phyloP scores from a whole-genome alignment of 2,888 invertebrate species.

The Rhogogaster chlorosoma region DNA sequence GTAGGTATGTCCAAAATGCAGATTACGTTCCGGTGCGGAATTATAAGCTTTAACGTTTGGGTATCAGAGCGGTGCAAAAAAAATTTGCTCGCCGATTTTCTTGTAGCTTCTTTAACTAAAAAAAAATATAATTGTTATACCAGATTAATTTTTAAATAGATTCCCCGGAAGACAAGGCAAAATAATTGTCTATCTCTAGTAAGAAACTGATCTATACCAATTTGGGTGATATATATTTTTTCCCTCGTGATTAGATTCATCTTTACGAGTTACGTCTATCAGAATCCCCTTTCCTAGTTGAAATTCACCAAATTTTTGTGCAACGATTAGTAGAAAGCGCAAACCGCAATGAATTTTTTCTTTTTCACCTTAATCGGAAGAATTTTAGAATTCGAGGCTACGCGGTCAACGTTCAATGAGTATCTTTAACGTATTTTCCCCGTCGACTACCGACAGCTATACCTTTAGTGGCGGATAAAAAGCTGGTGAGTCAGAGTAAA shows the following conservation, averaged over 20 bases:
- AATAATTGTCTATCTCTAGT: background rate
- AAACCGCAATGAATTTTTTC: conserved; percentile 1
- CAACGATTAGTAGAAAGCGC: background rate
- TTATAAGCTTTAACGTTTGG: background rate
- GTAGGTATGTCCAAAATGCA: background rate
- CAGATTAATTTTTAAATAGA: background rate
- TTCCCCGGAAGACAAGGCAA: background rate
- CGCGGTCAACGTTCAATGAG: conserved; percentile 32
- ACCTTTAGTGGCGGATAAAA: background rate
- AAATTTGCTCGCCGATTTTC: background rate
- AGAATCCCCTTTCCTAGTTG: background rate
- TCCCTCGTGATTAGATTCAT: background rate
- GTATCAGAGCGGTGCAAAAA: background rate
- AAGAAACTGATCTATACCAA: background rate
- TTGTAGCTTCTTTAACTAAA: background rate
- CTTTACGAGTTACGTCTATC: background rate
- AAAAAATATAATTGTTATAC: background rate
- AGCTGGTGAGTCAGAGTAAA: background rate
- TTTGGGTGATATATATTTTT: background rate
- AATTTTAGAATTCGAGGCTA: conserved; percentile 8
- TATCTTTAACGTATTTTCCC: conserved; percentile 7
- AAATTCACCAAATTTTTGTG: background rate
- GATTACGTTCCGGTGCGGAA: background rate
- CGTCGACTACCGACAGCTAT: background rate
- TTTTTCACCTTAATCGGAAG: background rate